phyloP scores from a whole-genome alignment of 1,140 invertebrate species.

The Dinoponera quadriceps region DNA sequence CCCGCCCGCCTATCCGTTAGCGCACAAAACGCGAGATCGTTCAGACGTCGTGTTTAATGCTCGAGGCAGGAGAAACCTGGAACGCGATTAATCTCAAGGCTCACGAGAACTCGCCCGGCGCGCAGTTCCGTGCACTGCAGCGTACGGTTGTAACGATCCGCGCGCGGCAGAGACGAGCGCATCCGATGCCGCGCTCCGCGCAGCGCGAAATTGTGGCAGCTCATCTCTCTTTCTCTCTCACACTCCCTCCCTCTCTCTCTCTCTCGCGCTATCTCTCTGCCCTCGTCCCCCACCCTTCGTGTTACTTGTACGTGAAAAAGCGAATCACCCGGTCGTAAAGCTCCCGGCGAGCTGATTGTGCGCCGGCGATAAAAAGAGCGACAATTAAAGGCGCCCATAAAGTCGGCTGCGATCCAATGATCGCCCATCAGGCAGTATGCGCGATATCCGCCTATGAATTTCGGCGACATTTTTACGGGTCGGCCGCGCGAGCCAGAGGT shows the following conservation, averaged over 20 bases:
- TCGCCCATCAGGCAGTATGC: slow-evolving; percentile 29
- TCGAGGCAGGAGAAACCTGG: slow-evolving; percentile 41
- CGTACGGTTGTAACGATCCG: slow-evolving; percentile 70
- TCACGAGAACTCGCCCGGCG: slow-evolving; percentile 54
- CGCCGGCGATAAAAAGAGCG: slow-evolving; percentile 57
- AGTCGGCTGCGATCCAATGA: slow-evolving; percentile 32
- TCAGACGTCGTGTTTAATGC: slow-evolving; percentile 71
- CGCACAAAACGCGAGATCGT: slow-evolving; percentile 66
- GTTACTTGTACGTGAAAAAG: slow-evolving; percentile 52
- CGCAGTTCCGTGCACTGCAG: slow-evolving; percentile 58
- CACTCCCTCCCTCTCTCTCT: background rate
- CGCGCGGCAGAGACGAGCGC: slow-evolving; percentile 60
- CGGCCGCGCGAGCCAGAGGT: background rate
- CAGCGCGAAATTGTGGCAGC: slow-evolving; percentile 33
- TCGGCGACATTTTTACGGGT: slow-evolving; percentile 49
- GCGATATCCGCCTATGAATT: slow-evolving; percentile 36
- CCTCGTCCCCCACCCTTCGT: slow-evolving; percentile 25
- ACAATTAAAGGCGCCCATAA: slow-evolving; percentile 54
- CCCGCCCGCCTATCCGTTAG: slow-evolving; percentile 11
- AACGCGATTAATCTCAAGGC: slow-evolving; percentile 68
- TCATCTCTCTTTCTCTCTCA: slow-evolving; percentile 35
- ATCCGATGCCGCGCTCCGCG: slow-evolving; percentile 45
- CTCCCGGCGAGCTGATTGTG: slow-evolving; percentile 49
- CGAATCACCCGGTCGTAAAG: slow-evolving; percentile 65
- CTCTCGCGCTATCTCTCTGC: background rate